A percentile compares a stretch with the other conserved stretches of the same genome.
Conservation (phyloP, 2,888 invertebrate species). For the Eumerus sabulonum region DNA sequence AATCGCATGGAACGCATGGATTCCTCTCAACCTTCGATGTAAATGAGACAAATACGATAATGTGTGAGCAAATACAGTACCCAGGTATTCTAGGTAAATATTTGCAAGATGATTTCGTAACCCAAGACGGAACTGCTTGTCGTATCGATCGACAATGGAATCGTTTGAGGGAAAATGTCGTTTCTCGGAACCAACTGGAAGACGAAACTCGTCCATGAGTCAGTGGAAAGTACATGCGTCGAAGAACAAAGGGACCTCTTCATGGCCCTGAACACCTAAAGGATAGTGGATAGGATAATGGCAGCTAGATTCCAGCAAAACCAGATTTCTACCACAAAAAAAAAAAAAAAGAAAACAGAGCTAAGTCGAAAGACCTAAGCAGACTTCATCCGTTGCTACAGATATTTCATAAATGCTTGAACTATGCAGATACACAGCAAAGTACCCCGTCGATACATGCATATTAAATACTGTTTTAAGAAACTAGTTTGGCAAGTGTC, state of each 20-base stretch:
- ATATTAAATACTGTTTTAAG: constrained; percentile 31
- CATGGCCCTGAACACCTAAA: not conserved
- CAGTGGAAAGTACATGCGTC: constrained; percentile 3
- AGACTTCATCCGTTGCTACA: constrained; percentile 19
- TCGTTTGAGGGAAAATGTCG: constrained; percentile 16
- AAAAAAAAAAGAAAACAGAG: constrained; percentile 5
- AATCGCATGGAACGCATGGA: not conserved
- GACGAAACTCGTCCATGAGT: constrained; percentile 40
- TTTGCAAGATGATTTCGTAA: constrained; percentile 39
- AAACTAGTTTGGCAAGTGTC: constrained; percentile 61
- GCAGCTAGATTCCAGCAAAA: constrained; percentile 12
- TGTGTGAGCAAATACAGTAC: too few relatives aligned
- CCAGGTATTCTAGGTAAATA: constrained; percentile 38
- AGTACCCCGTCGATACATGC: too few relatives aligned
- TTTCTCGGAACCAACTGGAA: not conserved
- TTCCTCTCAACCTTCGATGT: too few relatives aligned
- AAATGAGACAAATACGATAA: too few relatives aligned
- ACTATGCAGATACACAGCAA: constrained; percentile 32
- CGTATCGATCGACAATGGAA: constrained; percentile 1
- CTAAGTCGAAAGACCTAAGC: constrained; percentile 15
- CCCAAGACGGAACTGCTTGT: constrained; percentile 1
- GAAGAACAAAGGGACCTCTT: constrained; percentile 41
- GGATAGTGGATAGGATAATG: too few relatives aligned
- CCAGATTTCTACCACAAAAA: constrained; percentile 21
- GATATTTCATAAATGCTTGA: constrained; percentile 21